Evolutionary conservation across 2,797 vertebrate species (phyloP).

Genomic region (Apogon talboti): DNA sequence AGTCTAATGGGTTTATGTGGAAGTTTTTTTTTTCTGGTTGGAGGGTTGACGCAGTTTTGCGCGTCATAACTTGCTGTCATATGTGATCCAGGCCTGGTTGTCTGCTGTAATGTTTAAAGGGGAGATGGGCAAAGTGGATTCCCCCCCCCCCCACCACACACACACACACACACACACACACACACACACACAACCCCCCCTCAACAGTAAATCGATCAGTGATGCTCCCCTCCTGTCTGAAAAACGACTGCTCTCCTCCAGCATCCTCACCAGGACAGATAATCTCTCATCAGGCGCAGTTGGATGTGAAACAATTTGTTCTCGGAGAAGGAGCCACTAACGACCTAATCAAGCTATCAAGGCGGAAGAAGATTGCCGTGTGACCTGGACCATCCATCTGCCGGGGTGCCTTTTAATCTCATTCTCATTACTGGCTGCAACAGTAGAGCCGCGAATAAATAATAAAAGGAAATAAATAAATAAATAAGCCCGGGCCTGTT

Average conservation of each 20-base stretch:
- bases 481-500: constrained; percentile 68
- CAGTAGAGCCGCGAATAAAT: constrained; percentile 76
- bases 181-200: neutral
- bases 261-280: constrained; percentile 81
- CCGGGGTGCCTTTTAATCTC: constrained; percentile 91
- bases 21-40: neutral
- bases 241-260: constrained; percentile 48
- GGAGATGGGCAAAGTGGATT: constrained; percentile 79
- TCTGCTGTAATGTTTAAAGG: constrained; percentile 21
- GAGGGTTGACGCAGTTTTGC: neutral
- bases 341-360: constrained; percentile 99
- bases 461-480: constrained; percentile 83
- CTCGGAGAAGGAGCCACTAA: constrained; percentile 93
- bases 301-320: constrained; percentile 97
- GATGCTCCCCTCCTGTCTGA: constrained; percentile 80
- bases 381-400: constrained; percentile 98
- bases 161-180: too few species aligned
- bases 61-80: constrained; percentile 20
- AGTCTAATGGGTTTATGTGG: neutral
- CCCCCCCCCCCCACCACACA: constrained; percentile 9
- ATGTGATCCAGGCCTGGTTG: constrained; percentile 18
- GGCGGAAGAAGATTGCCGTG: constrained; percentile 95
- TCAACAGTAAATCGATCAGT: constrained; percentile 85
- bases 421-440: constrained; percentile 87
- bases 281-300: constrained; percentile 93